Evolutionary conservation across 2,888 invertebrate genomes (phyloP).

Genomic region (Yponomeuta cagnagella): DNA sequence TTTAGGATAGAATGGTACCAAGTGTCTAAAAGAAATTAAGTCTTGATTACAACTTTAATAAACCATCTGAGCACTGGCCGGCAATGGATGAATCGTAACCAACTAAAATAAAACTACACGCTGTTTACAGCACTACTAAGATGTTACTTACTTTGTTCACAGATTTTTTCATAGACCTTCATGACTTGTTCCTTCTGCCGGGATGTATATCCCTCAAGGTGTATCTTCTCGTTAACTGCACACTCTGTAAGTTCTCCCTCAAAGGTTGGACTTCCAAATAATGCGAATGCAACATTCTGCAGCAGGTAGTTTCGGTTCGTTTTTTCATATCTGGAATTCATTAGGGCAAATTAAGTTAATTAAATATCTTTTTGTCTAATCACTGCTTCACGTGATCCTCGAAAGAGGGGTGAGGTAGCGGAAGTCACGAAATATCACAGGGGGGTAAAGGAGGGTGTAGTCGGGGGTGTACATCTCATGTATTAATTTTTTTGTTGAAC

Average conservation of each 20-base stretch:
- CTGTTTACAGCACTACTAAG: not conserved
- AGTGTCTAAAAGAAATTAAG: no score
- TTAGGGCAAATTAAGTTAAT: not conserved
- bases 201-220: conserved; percentile 58
- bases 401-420: no score
- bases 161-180: conserved; percentile 59
- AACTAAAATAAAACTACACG: no score
- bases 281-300: conserved; percentile 73
- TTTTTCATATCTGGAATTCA: conserved; percentile 64
- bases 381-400: not conserved
- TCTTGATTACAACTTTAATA: no score
- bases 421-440: no score
- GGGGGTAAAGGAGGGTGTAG: no score
- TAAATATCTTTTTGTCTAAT: conserved; percentile 7
- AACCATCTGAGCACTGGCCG: no score
- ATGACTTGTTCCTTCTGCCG: conserved; percentile 57
- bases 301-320: conserved; percentile 64
- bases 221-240: conserved; percentile 31
- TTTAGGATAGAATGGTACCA: no score
- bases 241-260: conserved; percentile 51
- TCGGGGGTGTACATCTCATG: no score
- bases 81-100: no score
- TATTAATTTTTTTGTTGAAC: no score
- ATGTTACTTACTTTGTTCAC: conserved; percentile 56
- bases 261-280: conserved; percentile 67